These are phyloP conservation scores for Psilopsiagon aymara DNA, from an alignment of 2,113 vertebrate species.

Conservation along the genomic window DNA sequence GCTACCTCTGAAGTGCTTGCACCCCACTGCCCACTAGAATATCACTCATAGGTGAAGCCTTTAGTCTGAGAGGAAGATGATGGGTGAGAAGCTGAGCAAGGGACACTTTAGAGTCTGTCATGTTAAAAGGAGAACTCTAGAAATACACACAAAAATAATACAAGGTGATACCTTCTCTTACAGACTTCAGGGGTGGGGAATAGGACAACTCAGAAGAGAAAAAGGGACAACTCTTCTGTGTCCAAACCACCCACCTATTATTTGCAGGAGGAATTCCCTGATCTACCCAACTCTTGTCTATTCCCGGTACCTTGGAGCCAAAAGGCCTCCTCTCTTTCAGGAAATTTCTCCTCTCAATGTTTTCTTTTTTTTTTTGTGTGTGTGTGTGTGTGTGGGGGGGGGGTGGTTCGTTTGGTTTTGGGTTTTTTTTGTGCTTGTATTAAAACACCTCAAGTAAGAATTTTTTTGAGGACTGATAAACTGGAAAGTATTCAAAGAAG, in stretches of 20 bases:
- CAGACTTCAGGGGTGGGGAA: background rate
- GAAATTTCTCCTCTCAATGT: background rate
- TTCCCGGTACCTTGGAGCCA: background rate
- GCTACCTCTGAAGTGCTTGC: background rate
- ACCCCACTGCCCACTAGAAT: background rate
- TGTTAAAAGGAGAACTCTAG: background rate
- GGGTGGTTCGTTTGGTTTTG: too few relatives aligned
- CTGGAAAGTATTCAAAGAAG: slow-evolving; percentile 45
- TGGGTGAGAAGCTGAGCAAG: background rate
- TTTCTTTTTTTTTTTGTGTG: background rate
- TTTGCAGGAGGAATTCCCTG: background rate
- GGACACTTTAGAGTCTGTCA: background rate
- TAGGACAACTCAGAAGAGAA: background rate
- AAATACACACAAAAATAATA: background rate
- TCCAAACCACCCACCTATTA: background rate
- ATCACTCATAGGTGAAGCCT: background rate
- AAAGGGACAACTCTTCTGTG: background rate
- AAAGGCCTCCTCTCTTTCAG: background rate
- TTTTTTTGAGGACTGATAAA: slow-evolving; percentile 1
- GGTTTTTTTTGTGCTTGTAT: background rate
- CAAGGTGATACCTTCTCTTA: background rate
- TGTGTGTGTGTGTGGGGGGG: too few relatives aligned
- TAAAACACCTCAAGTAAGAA: background rate
- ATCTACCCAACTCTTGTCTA: background rate
- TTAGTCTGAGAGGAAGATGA: background rate